Conservation (phyloP, 2,113 vertebrate species). For the Malurus cyaneus region DNA sequence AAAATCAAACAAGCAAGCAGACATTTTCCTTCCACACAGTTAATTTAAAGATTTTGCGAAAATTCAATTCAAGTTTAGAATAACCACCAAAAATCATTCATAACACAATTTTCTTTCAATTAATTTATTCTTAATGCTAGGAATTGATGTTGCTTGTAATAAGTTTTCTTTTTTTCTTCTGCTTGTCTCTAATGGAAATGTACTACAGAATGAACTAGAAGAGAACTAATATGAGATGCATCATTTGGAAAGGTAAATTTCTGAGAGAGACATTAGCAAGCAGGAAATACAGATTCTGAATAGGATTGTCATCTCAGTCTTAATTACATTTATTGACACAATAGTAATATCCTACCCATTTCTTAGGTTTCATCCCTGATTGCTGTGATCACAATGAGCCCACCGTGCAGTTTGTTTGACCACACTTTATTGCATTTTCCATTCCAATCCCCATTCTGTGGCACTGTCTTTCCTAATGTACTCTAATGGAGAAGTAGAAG, state of each 20-base stretch:
- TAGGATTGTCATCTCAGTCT: neutral
- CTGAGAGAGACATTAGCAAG: neutral
- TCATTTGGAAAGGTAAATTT: constrained; percentile 29
- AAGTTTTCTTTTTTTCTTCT: neutral
- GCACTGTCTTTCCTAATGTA: neutral
- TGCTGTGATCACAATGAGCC: neutral
- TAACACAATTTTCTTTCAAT: neutral
- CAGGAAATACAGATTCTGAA: neutral
- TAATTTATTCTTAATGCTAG: neutral
- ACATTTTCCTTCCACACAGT: neutral
- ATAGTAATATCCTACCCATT: neutral
- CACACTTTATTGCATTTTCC: neutral
- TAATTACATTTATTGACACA: constrained; percentile 27
- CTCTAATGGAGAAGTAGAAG: neutral
- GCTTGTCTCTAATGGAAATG: neutral
- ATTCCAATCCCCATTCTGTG: neutral
- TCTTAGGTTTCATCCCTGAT: constrained; percentile 1
- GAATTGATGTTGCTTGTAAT: neutral
- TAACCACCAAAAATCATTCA: neutral
- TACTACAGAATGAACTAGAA: neutral
- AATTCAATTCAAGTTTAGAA: neutral
- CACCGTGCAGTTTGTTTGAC: neutral
- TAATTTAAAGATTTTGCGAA: constrained; percentile 9
- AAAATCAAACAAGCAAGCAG: constrained; percentile 7
- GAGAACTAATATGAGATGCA: neutral